Percentiles rank a stretch among this genome's conserved stretches.
These are phyloP conservation scores for Mormyrus hasselquistii DNA, from an alignment of 2,797 vertebrate species.

Conservation along the genomic window DNA sequence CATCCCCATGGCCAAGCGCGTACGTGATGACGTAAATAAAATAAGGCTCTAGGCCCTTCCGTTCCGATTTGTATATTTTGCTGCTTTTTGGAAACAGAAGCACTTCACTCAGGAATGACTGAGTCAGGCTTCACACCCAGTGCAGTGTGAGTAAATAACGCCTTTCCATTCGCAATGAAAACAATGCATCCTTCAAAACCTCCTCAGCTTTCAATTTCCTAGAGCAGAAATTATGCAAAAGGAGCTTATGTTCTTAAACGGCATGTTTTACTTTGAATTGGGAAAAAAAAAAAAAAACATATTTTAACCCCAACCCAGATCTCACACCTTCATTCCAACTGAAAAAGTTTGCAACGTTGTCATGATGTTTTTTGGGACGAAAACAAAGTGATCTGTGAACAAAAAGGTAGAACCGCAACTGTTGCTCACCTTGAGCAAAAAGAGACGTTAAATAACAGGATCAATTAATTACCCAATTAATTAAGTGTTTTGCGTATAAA, in stretches of 20 bases:
- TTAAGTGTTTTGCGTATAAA: conserved; percentile 73
- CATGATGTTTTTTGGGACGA: background rate
- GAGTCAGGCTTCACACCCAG: background rate
- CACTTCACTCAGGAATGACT: conserved; percentile 10
- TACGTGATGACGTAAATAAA: conserved; percentile 40
- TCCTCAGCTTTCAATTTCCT: background rate
- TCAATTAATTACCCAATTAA: conserved; percentile 68
- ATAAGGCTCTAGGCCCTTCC: conserved; percentile 22
- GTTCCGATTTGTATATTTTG: conserved; percentile 42
- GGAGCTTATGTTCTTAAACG: background rate
- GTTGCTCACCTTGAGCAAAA: conserved; percentile 45
- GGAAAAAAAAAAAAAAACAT: background rate
- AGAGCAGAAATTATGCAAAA: background rate
- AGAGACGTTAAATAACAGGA: conserved; percentile 62
- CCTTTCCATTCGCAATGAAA: background rate
- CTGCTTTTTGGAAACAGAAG: conserved; percentile 48
- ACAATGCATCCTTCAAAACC: background rate
- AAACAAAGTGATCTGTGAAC: conserved; percentile 24
- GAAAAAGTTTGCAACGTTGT: background rate
- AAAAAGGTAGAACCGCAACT: conserved; percentile 37
- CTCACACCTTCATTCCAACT: background rate
- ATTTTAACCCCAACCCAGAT: background rate
- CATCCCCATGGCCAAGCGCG: conserved; percentile 23
- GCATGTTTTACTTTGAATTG: background rate
- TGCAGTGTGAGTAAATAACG: background rate